Evolutionary conservation across 2,113 vertebrate genomes (phyloP), one percentile per base, ranked within the genome.

Genomic region (Balaeniceps rex): DNA sequence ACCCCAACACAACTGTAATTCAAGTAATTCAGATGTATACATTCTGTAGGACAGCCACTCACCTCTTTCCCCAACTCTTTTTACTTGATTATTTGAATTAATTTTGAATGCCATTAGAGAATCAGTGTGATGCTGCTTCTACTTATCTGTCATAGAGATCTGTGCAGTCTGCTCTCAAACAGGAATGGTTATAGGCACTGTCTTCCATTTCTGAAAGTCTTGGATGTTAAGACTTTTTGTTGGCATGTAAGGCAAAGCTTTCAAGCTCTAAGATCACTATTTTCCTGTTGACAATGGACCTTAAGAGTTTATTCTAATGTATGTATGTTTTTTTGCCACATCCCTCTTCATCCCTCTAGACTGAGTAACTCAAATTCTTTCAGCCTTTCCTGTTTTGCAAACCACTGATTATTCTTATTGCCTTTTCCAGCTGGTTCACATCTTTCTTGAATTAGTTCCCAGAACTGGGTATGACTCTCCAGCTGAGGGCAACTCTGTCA

Each of bases 241-340:
- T 33, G 31, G 19, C 16, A 14, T 22, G 12, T 34, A 70, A 58
- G 14, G 2, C 22, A 87, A 75, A 70, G 4, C 31, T 90, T 82
- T 80, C 51, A 70, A 52, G 6, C 6, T 79, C n/a, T 42, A 55
- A 61, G 19, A 25, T 55, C 19, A 25, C 18, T 83, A 4, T 80
- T 78, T 26, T 49, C 42, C 24, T 57, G 5, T 57, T 79, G 76
- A 54, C 31, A 68, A 3, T 29, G 11, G 11, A 36, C 11, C 14
- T 57, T 40, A 71, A 54, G 18, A 10, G 0, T 79, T 88, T 91
- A 74, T 85, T 90, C 14, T 52, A 49, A 26, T n/a, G 19, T 72
- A 46, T 0, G 1, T 65, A 16, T 17, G 5, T 0, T 8, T 57
- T 82, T 87, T 76, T 58, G 7, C 38, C 13, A 23, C 18, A n/a